These are phyloP conservation scores for Melospiza melodia DNA, from an alignment of 2,113 vertebrate genomes.

Conservation along the genomic window DNA sequence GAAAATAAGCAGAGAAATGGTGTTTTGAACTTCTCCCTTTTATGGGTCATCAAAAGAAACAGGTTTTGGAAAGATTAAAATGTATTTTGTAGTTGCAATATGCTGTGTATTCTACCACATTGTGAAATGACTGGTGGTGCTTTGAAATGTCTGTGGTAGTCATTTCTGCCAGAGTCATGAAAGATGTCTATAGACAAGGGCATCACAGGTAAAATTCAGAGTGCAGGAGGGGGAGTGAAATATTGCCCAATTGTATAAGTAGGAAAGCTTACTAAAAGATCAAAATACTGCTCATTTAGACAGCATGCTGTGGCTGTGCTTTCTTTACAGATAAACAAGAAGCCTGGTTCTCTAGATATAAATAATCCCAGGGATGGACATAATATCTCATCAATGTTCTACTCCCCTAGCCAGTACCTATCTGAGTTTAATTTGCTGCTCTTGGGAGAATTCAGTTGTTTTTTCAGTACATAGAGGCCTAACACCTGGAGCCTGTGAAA, in stretches of 20 bases:
- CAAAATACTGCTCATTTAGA: background rate
- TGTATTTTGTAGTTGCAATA: background rate
- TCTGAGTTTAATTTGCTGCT: background rate
- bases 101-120: background rate
- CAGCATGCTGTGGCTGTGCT: background rate
- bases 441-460: background rate
- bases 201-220: background rate
- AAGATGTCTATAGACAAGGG: background rate
- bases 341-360: background rate
- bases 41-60: background rate
- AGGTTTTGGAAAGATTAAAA: constrained; percentile 13
- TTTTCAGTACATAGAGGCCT: background rate
- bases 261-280: constrained; percentile 1
- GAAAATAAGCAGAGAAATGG: background rate
- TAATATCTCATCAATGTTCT: background rate
- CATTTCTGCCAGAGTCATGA: background rate
- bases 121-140: background rate
- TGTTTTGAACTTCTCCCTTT: background rate
- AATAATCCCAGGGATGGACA: background rate
- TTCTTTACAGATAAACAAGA: background rate
- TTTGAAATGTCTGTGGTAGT: background rate
- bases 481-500: background rate
- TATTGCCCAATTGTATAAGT: background rate
- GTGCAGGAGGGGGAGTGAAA: background rate
- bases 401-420: background rate